These are phyloP conservation scores for Apodemus agrarius DNA, from an alignment of 2,797 vertebrate species.

Conservation along the genomic window DNA sequence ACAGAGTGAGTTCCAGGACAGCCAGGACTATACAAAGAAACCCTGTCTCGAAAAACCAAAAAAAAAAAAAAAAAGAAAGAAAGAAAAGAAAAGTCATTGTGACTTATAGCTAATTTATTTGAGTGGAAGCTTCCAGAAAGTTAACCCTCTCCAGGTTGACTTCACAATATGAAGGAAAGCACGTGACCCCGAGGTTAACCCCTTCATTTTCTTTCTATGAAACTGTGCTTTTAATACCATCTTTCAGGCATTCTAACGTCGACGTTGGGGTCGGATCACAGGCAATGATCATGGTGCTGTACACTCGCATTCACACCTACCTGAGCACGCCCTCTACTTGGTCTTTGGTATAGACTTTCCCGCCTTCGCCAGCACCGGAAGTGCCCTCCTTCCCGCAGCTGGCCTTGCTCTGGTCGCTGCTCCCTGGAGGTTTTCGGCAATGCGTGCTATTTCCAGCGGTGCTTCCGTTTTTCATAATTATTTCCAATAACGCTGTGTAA, in stretches of 20 bases:
- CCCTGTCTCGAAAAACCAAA: no score
- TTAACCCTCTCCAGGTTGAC: neutral
- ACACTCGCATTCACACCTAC: constrained; percentile 82
- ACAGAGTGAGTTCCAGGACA: no score
- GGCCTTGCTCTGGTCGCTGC: constrained; percentile 84
- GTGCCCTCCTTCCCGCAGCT: constrained; percentile 84
- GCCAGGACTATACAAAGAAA: no score
- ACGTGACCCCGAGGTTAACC: neutral
- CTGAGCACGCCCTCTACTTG: constrained; percentile 96
- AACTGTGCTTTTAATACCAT: neutral
- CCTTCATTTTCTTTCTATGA: neutral
- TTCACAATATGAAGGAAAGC: constrained; percentile 20
- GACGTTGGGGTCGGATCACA: neutral
- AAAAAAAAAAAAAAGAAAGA: no score
- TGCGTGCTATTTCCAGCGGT: constrained; percentile 90
- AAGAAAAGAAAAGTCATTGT: neutral
- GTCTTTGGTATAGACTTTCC: constrained; percentile 94
- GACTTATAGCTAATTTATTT: constrained; percentile 15
- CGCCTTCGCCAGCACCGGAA: constrained; percentile 85
- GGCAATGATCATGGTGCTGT: neutral
- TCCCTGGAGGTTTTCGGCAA: constrained; percentile 88
- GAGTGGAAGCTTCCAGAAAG: neutral
- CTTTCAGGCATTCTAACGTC: neutral
- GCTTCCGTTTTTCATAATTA: constrained; percentile 94
- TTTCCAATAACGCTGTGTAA: constrained; percentile 92